Evolutionary conservation across 2,888 invertebrate genomes (phyloP).

Genomic region (Metalampra italica): DNA sequence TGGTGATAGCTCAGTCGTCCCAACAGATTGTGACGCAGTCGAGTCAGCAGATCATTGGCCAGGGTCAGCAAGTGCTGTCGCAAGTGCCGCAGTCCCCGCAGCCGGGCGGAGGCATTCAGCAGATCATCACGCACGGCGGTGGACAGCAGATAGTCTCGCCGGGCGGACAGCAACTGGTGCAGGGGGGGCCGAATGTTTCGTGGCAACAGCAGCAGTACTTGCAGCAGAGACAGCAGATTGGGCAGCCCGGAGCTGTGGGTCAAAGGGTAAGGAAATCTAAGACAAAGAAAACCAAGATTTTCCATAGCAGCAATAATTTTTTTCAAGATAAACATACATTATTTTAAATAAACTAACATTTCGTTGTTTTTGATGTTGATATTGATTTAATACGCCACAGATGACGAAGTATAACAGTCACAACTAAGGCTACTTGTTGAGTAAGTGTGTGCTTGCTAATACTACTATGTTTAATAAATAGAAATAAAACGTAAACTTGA

Average conservation of each 20-base stretch:
- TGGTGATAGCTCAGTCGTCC: slow-evolving; percentile 66
- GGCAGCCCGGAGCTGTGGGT: slow-evolving; percentile 71
- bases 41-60: slow-evolving; percentile 68
- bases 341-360: no score
- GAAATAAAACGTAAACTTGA: no score
- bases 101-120: slow-evolving; percentile 66
- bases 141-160: slow-evolving; percentile 71
- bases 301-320: slow-evolving; percentile 4
- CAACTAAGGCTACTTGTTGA: no score
- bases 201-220: slow-evolving; percentile 75
- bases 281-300: slow-evolving; percentile 3
- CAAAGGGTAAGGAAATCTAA: slow-evolving; percentile 54
- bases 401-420: no score
- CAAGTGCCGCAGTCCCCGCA: slow-evolving; percentile 68
- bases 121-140: slow-evolving; percentile 71
- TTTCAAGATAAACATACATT: no score
- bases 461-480: no score
- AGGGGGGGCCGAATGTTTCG: slow-evolving; percentile 65
- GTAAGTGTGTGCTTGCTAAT: no score
- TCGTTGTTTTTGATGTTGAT: no score
- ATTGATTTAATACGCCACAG: no score
- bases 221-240: slow-evolving; percentile 71
- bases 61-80: slow-evolving; percentile 61
- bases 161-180: slow-evolving; percentile 65
- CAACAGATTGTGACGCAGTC: slow-evolving; percentile 72